Base-by-base conservation (phyloP, 2,113 vertebrate genomes). In the Salvelinus sp. region DNA sequence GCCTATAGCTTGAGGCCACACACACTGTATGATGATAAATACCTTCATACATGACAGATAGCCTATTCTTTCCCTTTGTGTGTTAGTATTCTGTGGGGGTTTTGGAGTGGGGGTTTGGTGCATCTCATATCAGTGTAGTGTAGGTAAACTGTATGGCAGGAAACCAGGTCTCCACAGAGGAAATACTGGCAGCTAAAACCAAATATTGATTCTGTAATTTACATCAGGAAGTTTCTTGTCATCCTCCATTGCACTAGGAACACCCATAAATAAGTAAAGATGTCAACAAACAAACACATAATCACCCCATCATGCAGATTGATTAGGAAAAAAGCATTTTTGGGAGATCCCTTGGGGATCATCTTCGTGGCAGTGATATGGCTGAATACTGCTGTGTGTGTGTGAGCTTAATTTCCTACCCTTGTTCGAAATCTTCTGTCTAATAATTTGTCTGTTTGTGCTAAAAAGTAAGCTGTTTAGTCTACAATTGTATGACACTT, bases 231-330 rank as follows among this genome's bases (percentile, higher is more conserved):
- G 76, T 77, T 87, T 76, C 6, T 48, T 87, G 86, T 77, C 77
- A 83, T 69, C 76, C 71, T 69, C 77, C 74, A 87, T 86, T 85
- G 85, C 77, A 86, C 79, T 75, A 81, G 86, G 81, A 91, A 86
- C 80, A 87, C 85, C 50, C 58, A 85, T 87, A 82, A 87, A 85
- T 44, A 87, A 83, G 82, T 82, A 81, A 85, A 84, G 81, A 90
- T 83, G 82, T 88, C 82, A 82, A 85, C 83, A 83, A 85, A 88
- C 76, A 84, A 84, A 85, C 77, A 76, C 30, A 80, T 74, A 69
- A 44, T 70, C 69, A 4, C 72, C 71, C 79, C 67, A 58, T 54
- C 50, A 74, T 67, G 73, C 74, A 71, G 65, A 44, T 22, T n/a
- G 38, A 18, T 6, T n/a, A 73, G 63, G 67, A 3, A 14, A 70